phyloP scores from a whole-genome alignment of 1,140 invertebrate genomes.

The Scaptomyza hsui region DNA sequence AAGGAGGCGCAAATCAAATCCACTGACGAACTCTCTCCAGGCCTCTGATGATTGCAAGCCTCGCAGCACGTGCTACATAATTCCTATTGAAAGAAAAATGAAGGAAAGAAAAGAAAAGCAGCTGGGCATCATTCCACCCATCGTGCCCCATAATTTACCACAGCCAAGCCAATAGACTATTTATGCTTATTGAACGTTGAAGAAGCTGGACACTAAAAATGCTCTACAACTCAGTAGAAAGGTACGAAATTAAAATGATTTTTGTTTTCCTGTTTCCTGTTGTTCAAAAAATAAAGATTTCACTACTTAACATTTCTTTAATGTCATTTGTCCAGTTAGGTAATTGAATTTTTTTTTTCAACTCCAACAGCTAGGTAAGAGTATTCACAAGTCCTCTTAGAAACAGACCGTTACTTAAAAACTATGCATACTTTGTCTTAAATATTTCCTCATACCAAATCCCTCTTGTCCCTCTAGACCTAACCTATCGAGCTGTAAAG shows the following conservation, averaged over 20 bases:
- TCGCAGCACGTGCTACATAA: conserved; percentile 44
- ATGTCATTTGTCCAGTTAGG: too few relatives aligned
- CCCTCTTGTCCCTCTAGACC: too few relatives aligned
- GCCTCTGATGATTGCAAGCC: conserved; percentile 27
- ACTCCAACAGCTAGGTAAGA: neutral
- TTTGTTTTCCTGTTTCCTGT: too few relatives aligned
- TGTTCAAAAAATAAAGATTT: too few relatives aligned
- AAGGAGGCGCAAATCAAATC: conserved; percentile 49
- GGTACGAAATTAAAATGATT: neutral
- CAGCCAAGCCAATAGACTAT: neutral
- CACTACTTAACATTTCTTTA: too few relatives aligned
- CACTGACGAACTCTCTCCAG: conserved; percentile 35
- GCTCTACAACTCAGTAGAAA: neutral
- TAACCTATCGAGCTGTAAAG: conserved; percentile 18
- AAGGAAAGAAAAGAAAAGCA: conserved; percentile 1
- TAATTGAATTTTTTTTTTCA: too few relatives aligned
- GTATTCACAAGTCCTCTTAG: neutral
- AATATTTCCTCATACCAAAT: neutral
- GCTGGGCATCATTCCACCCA: conserved; percentile 16
- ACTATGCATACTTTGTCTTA: conserved; percentile 1
- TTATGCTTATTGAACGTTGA: conserved; percentile 3
- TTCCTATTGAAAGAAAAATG: conserved; percentile 7
- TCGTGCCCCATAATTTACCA: conserved; percentile 3
- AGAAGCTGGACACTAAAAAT: conserved; percentile 5
- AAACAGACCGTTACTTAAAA: too few relatives aligned